Evolutionary conservation across 2,113 vertebrate genomes (phyloP).

Genomic region (Dendropsophus ebraccatus): DNA sequence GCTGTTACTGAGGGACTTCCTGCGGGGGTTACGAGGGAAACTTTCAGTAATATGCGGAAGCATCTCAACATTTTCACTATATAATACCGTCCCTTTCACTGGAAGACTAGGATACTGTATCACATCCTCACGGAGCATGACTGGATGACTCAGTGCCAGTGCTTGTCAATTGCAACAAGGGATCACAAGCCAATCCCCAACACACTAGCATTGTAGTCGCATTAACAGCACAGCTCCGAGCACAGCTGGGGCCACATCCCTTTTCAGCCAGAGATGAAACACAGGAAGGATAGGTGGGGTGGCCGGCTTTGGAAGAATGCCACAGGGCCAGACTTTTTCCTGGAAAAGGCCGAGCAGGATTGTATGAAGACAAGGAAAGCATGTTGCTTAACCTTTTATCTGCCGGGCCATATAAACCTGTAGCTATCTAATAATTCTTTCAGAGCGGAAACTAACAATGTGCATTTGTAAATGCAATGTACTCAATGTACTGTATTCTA

Average conservation of each 20-base stretch:
- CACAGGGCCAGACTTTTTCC: constrained; percentile 52
- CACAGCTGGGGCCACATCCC: constrained; percentile 60
- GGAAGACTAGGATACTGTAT: not conserved
- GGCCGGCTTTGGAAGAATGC: constrained; percentile 43
- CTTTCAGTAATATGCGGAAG: not conserved
- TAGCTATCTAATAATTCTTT: not conserved
- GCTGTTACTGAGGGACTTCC: not conserved
- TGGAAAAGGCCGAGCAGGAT: constrained; percentile 43
- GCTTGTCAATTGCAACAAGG: not conserved
- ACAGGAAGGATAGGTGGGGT: constrained; percentile 60
- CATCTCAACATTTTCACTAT: not conserved
- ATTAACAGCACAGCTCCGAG: constrained; percentile 22
- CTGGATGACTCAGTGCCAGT: constrained; percentile 31
- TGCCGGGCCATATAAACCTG: not conserved
- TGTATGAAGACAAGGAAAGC: constrained; percentile 25
- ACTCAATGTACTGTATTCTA: too few species aligned
- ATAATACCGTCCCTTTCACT: not conserved
- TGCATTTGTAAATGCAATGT: too few species aligned
- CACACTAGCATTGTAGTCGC: constrained; percentile 44
- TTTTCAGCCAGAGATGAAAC: constrained; percentile 57
- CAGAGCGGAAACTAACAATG: not conserved
- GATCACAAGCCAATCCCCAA: constrained; percentile 12
- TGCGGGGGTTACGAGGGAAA: not conserved
- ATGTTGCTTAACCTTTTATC: constrained; percentile 28
- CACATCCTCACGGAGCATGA: constrained; percentile 6